Evolutionary conservation across 1,140 invertebrate species (phyloP), one percentile per base, ranked within the genome.

Genomic region (Centruroides sculpturatus): DNA sequence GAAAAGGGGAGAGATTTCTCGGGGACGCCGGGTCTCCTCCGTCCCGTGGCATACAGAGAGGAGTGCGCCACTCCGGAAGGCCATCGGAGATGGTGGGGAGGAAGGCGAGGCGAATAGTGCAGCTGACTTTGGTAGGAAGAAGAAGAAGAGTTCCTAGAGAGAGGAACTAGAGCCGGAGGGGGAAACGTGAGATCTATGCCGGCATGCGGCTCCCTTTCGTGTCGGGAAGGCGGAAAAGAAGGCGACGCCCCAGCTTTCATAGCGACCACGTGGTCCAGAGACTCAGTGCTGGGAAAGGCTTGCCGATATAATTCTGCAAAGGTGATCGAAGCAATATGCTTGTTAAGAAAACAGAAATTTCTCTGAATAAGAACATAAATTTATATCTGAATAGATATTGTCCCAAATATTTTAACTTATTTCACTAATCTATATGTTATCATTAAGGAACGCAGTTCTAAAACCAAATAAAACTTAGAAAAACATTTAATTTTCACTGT

Each of bases 271-370:
- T 63, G 59, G 56, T 67, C 70, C 62, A 74, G 66, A 66, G 73
- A 73, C 66, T 74, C 72, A 51, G 72, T 69, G 65, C 72, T 74
- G 59, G 71, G 73, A 62, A 70, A 74, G 55, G 72, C 69, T 65
- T 72, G 71, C 51, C 70, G 72, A 63, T 70, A 71, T 65, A 71
- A 59, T 62, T 74, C 72, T 74, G 69, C 47, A 70, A 66, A 56
- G 68, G 49, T 64, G 51, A 53, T 5, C 7, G 51, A 53, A 36
- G 51, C 41, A 41, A 41, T 41, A 41, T 41, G 41, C 41, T 41
- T 41, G 41, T 41, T 41, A 41, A 41, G 41, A 41, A 41, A 41
- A 41, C 8, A 41, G 41, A 41, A 41, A 41, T 41, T 41, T 41
- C 41, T 41, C 23, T 23, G 23, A 23, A 23, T 23, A 23, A 23